A percentile compares a stretch with the other conserved stretches of the same genome.
These are phyloP conservation scores for Diadumene lineata DNA, from an alignment of 92 coral and sea anemone genomes.

Conservation along the genomic window DNA sequence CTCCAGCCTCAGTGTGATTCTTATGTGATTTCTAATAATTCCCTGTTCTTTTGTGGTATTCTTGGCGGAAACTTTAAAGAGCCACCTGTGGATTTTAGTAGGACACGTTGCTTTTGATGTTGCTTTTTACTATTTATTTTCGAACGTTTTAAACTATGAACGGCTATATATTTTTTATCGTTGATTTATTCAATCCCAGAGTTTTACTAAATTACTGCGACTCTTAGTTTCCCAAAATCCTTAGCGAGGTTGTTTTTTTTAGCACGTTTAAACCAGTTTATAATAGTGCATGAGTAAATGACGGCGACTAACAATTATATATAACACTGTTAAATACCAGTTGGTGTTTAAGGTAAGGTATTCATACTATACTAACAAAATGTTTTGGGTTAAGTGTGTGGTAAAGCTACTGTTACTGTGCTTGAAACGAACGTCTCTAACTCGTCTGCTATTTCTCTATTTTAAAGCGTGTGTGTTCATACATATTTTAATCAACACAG, in stretches of 20 bases:
- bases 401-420: slow-evolving; percentile 39
- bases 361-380: slow-evolving; percentile 13
- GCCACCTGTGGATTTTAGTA: not conserved
- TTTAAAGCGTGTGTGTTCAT: not conserved
- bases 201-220: slow-evolving; percentile 3
- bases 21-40: not conserved
- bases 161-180: slow-evolving; percentile 1
- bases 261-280: not conserved
- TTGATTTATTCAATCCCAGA: slow-evolving; percentile 13
- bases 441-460: not conserved
- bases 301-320: not conserved
- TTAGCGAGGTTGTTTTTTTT: not conserved
- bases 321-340: slow-evolving; percentile 4
- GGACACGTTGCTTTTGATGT: not conserved
- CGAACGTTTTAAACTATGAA: not conserved
- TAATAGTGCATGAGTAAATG: not conserved
- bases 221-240: slow-evolving; percentile 10
- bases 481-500: not conserved
- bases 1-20: no score
- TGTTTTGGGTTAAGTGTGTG: slow-evolving; percentile 26
- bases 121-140: slow-evolving; percentile 17
- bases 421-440: not conserved
- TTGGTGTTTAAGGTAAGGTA: slow-evolving; percentile 18
- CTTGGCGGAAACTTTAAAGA: not conserved
- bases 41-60: not conserved